Percentiles rank a stretch among this genome's conserved stretches.
Conservation (phyloP, 23 tunicate genomes). For the Trididemnum miniatum region DNA sequence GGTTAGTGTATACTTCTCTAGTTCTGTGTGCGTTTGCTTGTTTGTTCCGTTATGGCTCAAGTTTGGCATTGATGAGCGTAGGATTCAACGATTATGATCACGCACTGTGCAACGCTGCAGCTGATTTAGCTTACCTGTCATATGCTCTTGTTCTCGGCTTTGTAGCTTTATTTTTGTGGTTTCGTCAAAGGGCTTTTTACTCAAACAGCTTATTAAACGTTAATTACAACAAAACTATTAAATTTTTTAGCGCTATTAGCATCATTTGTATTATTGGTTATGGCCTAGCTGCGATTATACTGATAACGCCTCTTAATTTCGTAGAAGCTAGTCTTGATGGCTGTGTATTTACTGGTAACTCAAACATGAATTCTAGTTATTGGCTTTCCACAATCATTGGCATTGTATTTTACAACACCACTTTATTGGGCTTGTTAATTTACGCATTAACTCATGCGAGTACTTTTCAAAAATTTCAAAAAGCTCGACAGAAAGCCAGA, state of each 20-base stretch:
- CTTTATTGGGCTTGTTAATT: neutral
- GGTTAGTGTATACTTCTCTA: slow-evolving; percentile 35
- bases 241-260: slow-evolving; percentile 26
- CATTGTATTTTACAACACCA: neutral
- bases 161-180: slow-evolving; percentile 55
- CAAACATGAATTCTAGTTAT: neutral
- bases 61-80: slow-evolving; percentile 30
- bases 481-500: neutral
- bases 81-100: slow-evolving; percentile 2
- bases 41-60: slow-evolving; percentile 16
- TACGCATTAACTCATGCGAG: neutral
- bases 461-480: neutral
- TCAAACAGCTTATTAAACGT: slow-evolving; percentile 36
- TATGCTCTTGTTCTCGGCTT: slow-evolving; percentile 34
- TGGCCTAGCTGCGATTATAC: neutral
- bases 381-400: neutral
- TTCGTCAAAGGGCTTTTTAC: slow-evolving; percentile 61
- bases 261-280: slow-evolving; percentile 24
- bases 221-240: slow-evolving; percentile 5
- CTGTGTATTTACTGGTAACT: slow-evolving; percentile 1
- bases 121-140: slow-evolving; percentile 22
- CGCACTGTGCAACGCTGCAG: slow-evolving; percentile 35
- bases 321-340: slow-evolving; percentile 8
- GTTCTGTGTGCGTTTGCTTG: slow-evolving; percentile 28
- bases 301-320: slow-evolving; percentile 12